Evolutionary conservation across 2,113 vertebrate genomes (phyloP), one percentile per base, ranked within the genome.

Genomic region (Scytalopus superciliaris): DNA sequence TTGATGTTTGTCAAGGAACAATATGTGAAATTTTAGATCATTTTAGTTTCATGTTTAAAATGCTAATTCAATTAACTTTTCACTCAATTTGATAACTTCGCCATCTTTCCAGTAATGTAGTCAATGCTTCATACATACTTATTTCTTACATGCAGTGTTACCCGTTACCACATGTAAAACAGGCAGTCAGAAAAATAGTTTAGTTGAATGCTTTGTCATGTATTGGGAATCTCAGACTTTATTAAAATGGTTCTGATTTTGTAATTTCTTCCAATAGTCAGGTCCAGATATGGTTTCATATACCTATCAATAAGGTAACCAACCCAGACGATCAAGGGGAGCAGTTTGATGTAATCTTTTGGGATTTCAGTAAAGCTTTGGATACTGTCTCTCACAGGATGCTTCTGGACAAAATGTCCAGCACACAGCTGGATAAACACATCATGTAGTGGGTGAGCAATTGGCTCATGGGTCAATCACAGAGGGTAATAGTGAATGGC

Each of bases 11-110:
- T 68, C 16, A 85, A 75, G 28, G 4, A 73, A 25, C 1, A 85
- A 47, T 22, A 52, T 1, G 25, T 0, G 9, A 37, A 40, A 31
- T 62, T 87, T 84, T 67, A 72, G 7, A 49, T 9, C 0, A n/a
- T 60, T 81, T 67, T 45, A 83, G 3, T 62, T 86, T 59, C 33
- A 55, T 56, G 6, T 11, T 87, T 76, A 42, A 83, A 93, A 66
- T 49, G 2, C 0, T 52, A 50, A 63, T 79, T 90, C 8, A 52
- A 40, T 64, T 72, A 73, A 31, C 1, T 64, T 93, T 93, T 53
- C 27, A 45, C 10, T 62, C 23, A 2, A 44, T 60, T 69, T 79
- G 69, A 17, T 76, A 72, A 31, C 52, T 74, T 55, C 9, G 28
- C 12, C 28, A 0, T 59, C 10, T 49, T 69, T 77, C 14, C 12